Percentiles rank a stretch among this genome's conserved stretches.
These are phyloP conservation scores for Crenuchus spilurus DNA, from an alignment of 2,797 vertebrate species.

Conservation along the genomic window DNA sequence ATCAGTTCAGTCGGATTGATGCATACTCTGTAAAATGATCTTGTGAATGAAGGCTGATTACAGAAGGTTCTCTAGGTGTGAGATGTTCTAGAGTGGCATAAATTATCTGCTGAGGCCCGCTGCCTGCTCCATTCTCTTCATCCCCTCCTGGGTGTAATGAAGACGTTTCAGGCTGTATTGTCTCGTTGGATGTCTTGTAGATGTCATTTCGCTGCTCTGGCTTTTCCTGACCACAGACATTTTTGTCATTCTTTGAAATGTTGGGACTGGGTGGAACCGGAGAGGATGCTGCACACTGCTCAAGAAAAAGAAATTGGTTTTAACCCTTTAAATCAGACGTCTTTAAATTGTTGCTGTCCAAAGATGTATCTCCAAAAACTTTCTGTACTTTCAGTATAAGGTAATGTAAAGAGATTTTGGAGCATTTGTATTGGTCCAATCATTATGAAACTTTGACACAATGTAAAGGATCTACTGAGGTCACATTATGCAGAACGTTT, in stretches of 20 bases:
- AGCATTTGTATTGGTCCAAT: background rate
- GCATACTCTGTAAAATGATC: constrained; percentile 54
- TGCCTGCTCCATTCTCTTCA: background rate
- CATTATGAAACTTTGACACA: too few relatives aligned
- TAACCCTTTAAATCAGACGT: too few relatives aligned
- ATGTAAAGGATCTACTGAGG: too few relatives aligned
- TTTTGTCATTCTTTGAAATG: constrained; percentile 39
- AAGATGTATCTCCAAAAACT: too few relatives aligned
- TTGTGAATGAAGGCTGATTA: background rate
- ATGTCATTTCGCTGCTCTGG: background rate
- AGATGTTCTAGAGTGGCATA: constrained; percentile 58
- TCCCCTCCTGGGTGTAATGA: background rate
- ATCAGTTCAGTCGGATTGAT: constrained; percentile 54
- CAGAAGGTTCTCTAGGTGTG: background rate
- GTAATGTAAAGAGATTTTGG: background rate
- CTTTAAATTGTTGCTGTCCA: too few relatives aligned
- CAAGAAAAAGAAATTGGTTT: constrained; percentile 8
- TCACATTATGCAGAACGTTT: too few relatives aligned
- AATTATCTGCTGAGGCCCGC: background rate
- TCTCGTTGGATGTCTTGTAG: constrained; percentile 5
- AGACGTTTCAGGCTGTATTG: background rate
- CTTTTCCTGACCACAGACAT: constrained; percentile 5
- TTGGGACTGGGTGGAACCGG: background rate
- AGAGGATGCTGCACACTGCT: constrained; percentile 55
- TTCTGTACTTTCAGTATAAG: too few relatives aligned